A percentile compares a stretch with the other conserved stretches of the same genome.
phyloP scores from a whole-genome alignment of 2,113 vertebrate genomes.

The Cercocebus atys region DNA sequence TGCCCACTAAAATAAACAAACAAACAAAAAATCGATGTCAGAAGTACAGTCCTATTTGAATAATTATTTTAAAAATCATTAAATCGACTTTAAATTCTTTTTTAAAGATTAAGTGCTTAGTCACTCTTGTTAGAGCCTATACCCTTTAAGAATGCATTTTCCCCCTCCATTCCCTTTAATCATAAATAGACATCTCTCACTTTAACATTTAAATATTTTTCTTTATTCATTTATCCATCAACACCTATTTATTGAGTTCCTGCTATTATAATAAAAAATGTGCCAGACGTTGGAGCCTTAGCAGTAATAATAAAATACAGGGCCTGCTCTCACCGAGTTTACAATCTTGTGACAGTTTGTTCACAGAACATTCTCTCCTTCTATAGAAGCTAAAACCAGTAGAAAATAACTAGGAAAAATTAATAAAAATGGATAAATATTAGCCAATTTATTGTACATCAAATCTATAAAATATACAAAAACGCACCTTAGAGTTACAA shows the following conservation, averaged over 20 bases:
- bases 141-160: neutral
- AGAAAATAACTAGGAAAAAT: neutral
- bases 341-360: neutral
- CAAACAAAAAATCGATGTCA: neutral
- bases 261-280: neutral
- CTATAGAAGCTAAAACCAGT: neutral
- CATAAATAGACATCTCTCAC: neutral
- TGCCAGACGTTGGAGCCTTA: neutral
- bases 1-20: neutral
- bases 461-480: neutral
- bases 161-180: neutral
- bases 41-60: neutral
- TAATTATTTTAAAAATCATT: neutral
- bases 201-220: neutral
- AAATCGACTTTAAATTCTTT: neutral
- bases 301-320: neutral
- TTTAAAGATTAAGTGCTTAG: neutral
- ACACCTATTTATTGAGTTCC: neutral
- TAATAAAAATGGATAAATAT: neutral
- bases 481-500: neutral
- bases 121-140: neutral
- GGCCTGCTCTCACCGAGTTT: neutral
- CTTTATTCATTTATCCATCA: neutral
- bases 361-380: neutral
- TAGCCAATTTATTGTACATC: neutral